Conservation (phyloP, 1,140 invertebrate species). For the Drosophila repletoides region DNA sequence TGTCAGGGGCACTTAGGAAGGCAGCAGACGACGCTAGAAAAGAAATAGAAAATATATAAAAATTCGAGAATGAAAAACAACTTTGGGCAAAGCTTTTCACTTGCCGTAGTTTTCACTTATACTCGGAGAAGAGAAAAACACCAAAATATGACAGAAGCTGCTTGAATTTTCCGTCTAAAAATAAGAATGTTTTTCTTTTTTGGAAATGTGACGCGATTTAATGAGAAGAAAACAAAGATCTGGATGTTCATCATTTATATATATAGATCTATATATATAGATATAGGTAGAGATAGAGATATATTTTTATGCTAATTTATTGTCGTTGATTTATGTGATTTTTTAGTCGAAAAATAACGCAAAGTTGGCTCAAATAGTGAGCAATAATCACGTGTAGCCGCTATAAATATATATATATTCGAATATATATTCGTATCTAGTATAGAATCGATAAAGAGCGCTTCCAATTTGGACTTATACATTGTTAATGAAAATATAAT, state of each 20-base stretch:
- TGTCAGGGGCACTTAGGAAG: constrained; percentile 72
- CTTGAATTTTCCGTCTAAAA: constrained; percentile 16
- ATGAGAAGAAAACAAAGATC: constrained; percentile 31
- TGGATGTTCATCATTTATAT: constrained; percentile 14
- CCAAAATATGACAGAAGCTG: constrained; percentile 1
- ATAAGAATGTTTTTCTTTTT: constrained; percentile 34
- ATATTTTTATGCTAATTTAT: constrained; percentile 7
- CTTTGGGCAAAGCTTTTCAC: constrained; percentile 54
- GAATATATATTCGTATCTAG: not conserved
- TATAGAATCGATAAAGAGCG: constrained; percentile 53
- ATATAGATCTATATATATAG: constrained; percentile 19
- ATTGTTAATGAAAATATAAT: constrained; percentile 80
- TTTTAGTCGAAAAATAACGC: constrained; percentile 1
- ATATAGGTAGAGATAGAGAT: not conserved
- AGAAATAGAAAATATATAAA: no score
- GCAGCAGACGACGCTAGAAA: not conserved
- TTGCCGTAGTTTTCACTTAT: constrained; percentile 42
- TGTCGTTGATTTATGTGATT: constrained; percentile 19
- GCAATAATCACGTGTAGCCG: constrained; percentile 47
- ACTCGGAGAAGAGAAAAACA: no score
- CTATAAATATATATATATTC: constrained; percentile 3
- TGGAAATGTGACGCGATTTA: constrained; percentile 70
- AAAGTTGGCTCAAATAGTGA: constrained; percentile 10
- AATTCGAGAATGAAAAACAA: not conserved
- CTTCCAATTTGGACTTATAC: constrained; percentile 68